These are phyloP conservation scores for Eulemur coronatus DNA, from an alignment of 2,797 vertebrate genomes.

Conservation along the genomic window DNA sequence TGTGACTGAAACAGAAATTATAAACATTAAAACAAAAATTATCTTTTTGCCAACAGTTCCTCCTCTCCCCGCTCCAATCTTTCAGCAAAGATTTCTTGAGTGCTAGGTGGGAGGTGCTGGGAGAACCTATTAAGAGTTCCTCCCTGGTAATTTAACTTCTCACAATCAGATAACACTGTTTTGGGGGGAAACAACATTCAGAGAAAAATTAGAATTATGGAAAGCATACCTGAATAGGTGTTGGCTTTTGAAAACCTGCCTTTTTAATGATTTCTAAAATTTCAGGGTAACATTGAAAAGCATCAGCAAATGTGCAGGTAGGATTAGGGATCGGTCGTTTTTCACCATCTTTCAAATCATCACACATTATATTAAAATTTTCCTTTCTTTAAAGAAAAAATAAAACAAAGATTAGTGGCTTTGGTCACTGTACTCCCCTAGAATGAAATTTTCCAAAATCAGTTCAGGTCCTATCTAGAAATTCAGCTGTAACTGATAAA, in stretches of 20 bases:
- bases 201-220: conserved; percentile 5
- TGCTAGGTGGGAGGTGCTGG: neutral
- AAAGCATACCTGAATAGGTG: conserved; percentile 94
- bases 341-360: conserved; percentile 89
- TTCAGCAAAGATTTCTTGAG: neutral
- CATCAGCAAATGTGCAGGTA: conserved; percentile 91
- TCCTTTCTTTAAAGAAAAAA: conserved; percentile 86
- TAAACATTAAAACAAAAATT: neutral
- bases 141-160: neutral
- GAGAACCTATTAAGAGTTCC: neutral
- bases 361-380: conserved; percentile 92
- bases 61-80: neutral
- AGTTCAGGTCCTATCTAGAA: neutral
- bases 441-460: neutral
- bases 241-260: conserved; percentile 93
- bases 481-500: neutral
- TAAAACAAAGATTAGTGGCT: conserved; percentile 24
- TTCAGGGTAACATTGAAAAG: conserved; percentile 91
- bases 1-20: conserved; percentile 90
- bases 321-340: conserved; percentile 92
- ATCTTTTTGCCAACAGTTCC: neutral
- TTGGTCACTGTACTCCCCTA: neutral
- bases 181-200: neutral
- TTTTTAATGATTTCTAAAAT: conserved; percentile 93
- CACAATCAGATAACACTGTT: neutral